These are phyloP conservation scores for Monochamus alternatus DNA, from an alignment of 2,888 invertebrate species.

Conservation along the genomic window DNA sequence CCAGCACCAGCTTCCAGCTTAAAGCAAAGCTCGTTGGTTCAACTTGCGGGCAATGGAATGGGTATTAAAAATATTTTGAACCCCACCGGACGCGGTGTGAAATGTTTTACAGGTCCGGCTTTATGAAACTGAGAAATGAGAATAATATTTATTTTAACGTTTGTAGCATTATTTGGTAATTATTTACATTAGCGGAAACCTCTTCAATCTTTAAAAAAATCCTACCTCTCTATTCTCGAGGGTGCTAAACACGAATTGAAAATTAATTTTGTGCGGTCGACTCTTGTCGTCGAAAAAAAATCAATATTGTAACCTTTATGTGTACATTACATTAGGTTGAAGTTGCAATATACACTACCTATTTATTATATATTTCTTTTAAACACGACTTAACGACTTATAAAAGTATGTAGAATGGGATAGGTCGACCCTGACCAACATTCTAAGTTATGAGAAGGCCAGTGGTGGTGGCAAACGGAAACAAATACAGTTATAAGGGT, in stretches of 20 bases:
- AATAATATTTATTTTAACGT: not conserved
- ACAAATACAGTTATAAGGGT: slow-evolving; percentile 17
- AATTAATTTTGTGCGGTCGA: too few relatives aligned
- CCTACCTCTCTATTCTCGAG: too few relatives aligned
- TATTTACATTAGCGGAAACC: too few relatives aligned
- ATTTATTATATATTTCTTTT: too few relatives aligned
- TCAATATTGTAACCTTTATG: too few relatives aligned
- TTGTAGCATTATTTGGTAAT: not conserved
- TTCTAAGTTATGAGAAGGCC: slow-evolving; percentile 1
- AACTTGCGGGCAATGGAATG: slow-evolving; percentile 15
- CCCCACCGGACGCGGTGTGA: slow-evolving; percentile 28
- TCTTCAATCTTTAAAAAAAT: too few relatives aligned
- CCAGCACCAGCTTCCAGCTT: slow-evolving; percentile 12
- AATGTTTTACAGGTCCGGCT: slow-evolving; percentile 21
- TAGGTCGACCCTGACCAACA: not conserved
- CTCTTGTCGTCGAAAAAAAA: too few relatives aligned
- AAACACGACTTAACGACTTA: not conserved
- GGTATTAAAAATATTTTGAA: slow-evolving; percentile 31
- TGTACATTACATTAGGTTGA: too few relatives aligned
- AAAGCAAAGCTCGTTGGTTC: slow-evolving; percentile 6
- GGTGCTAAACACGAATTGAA: too few relatives aligned
- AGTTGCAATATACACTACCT: too few relatives aligned
- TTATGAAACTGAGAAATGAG: not conserved
- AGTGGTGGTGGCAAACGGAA: slow-evolving; percentile 16
- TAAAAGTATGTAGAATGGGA: not conserved